phyloP scores from a whole-genome alignment of 2,888 invertebrate genomes.

The Philonicus albiceps region DNA sequence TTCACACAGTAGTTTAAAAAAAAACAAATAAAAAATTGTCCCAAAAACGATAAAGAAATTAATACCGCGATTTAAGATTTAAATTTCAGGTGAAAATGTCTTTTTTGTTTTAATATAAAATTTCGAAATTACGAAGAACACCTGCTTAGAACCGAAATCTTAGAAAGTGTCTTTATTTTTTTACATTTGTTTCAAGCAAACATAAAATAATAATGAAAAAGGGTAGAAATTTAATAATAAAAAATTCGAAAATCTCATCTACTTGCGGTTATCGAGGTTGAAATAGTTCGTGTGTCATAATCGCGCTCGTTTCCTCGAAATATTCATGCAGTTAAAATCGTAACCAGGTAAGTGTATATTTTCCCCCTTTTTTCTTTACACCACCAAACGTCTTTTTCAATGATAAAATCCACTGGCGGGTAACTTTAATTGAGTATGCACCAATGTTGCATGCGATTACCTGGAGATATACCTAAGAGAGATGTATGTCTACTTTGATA shows the following conservation, averaged over 20 bases:
- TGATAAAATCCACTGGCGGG: slow-evolving; percentile 24
- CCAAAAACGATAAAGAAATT: background rate
- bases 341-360: background rate
- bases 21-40: too few relatives aligned
- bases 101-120: background rate
- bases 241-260: background rate
- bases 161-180: background rate
- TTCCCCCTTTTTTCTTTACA: background rate
- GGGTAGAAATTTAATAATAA: background rate
- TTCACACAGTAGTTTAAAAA: background rate
- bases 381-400: slow-evolving; percentile 10
- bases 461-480: background rate
- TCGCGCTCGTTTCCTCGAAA: background rate
- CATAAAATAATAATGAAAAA: background rate
- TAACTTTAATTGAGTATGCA: slow-evolving; percentile 18
- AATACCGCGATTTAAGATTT: background rate
- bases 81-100: background rate
- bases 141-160: background rate
- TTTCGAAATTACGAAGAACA: background rate
- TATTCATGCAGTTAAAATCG: background rate
- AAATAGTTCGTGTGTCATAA: slow-evolving; percentile 5
- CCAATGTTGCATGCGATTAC: slow-evolving; percentile 21
- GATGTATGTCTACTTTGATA: slow-evolving; percentile 20
- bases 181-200: background rate
- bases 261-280: background rate